Evolutionary conservation across 2,888 invertebrate species (phyloP), one percentile per base, ranked within the genome.

Genomic region (Cenopis cana): DNA sequence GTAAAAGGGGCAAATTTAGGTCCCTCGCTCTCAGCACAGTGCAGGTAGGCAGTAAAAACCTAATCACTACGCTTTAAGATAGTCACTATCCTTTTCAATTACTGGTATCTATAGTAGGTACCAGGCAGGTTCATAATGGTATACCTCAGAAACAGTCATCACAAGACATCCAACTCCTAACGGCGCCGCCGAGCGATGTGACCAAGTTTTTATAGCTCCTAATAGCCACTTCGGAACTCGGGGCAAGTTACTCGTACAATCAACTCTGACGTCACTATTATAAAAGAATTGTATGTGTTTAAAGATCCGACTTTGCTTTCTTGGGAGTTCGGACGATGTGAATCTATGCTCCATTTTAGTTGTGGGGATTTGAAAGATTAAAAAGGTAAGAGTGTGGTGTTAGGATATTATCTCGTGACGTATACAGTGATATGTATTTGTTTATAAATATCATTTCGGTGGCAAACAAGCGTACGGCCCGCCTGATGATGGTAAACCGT

Each of bases 161-260:
- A 70, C 54, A 54, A 20, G 29, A 29, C 54, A 10, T 49, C 66
- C 52, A 61, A 56, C 66, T 66, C 59, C 65, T 70, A 66, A 66
- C 41, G 49, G 49, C 41, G 38, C 36, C 50, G 24, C 12, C 46
- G 49, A 71, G 66, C 55, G 59, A 69, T 69, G 66, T 67, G 71
- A 61, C 71, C 46, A 67, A 71, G 66, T 71, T 71, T 71, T 71
- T 71, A 71, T 71, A 50, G 71, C 41, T 60, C 49, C 55, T 67
- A 67, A 71, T 71, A 71, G 71, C 61, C 55, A 65, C 69, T 65
- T 55, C 65, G 46, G 17, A 38, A 60, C 59, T 70, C 33, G 29
- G 50, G 17, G 29, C 14, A 41, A 71, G 65, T 71, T 71, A 17
- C 49, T 20, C 60, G 24, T 6, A 59, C 69, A 67, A 65, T 70